Evolutionary conservation across 2,113 vertebrate genomes (phyloP), one percentile per base, ranked within the genome.

Genomic region (Callocephalon fimbriatum): DNA sequence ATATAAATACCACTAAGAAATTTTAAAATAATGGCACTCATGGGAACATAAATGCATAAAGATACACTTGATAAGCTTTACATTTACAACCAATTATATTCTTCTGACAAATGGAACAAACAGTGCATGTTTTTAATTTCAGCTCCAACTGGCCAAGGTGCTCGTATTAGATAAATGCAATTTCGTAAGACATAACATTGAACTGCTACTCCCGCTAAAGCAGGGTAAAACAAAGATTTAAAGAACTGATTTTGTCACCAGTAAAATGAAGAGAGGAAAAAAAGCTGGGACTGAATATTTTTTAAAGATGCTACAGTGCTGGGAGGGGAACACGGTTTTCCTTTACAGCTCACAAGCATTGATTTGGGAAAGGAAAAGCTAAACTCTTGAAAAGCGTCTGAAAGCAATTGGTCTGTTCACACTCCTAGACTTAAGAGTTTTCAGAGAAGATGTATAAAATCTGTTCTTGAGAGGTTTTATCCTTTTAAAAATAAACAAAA

Each of bases 1-100:
- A 98, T 96, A 97, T 37, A 87, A 76, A 92, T 82, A 94, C 45
- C 78, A 59, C 84, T 88, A 95, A 98, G 97, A 98, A 98, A 93
- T 88, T 94, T 96, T 97, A 92, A 97, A 97, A 98, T 98, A 97
- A 95, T 58, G 56, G 74, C 47, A 91, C 78, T 86, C 89, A 58
- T 12, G 77, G 82, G 88, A 96, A 95, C 35, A 35, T 58, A 87
- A 79, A 95, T 89, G 45, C 86, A 71, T 91, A 65, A 88, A 95
- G 75, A 91, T 51, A 47, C 22, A 80, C 65, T 73, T 91, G 74
- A n/a, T 97, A 94, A 80, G 75, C 40, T 37, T 81, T 82, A 54
- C 13, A 65, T n/a, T 86, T 94, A 58, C 22, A 82, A 86, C 20
- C 77, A 93, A 90, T 79, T 8, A 58, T 82, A 82, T 76, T 68